A percentile compares a stretch with the other conserved stretches of the same genome.
These are phyloP conservation scores for Burhinus oedicnemus DNA, from an alignment of 2,113 vertebrate genomes.

Conservation along the genomic window DNA sequence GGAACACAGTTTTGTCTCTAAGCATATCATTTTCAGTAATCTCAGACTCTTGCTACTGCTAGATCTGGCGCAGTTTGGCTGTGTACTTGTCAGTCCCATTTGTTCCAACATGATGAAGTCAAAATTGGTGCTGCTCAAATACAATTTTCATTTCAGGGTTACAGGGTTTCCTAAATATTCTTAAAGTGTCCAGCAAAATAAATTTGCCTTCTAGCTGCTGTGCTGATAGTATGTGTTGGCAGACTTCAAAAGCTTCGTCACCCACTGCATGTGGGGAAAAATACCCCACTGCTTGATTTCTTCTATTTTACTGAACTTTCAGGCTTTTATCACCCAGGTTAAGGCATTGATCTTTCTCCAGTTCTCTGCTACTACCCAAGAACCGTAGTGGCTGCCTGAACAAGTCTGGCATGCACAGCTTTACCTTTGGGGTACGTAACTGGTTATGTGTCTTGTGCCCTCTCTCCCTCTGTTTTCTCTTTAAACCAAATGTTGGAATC, in stretches of 20 bases:
- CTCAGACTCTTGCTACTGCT: not conserved
- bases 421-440: not conserved
- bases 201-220: not conserved
- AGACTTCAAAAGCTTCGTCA: not conserved
- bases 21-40: slow-evolving; percentile 39
- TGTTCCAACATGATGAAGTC: not conserved
- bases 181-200: not conserved
- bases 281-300: not conserved
- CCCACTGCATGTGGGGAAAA: not conserved
- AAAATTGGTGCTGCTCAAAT: not conserved
- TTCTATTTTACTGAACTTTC: not conserved
- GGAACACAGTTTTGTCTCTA: slow-evolving; percentile 26
- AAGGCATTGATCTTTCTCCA: not conserved
- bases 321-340: not conserved
- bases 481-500: not conserved
- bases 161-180: not conserved
- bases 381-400: not conserved
- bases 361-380: not conserved
- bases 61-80: not conserved
- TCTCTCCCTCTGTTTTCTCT: not conserved
- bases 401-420: not conserved
- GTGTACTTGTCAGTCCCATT: not conserved
- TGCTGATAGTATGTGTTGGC: not conserved
- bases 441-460: not conserved
- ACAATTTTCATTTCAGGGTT: not conserved